phyloP scores from a whole-genome alignment of 1,140 invertebrate species.

The Scaptomyza hsui region DNA sequence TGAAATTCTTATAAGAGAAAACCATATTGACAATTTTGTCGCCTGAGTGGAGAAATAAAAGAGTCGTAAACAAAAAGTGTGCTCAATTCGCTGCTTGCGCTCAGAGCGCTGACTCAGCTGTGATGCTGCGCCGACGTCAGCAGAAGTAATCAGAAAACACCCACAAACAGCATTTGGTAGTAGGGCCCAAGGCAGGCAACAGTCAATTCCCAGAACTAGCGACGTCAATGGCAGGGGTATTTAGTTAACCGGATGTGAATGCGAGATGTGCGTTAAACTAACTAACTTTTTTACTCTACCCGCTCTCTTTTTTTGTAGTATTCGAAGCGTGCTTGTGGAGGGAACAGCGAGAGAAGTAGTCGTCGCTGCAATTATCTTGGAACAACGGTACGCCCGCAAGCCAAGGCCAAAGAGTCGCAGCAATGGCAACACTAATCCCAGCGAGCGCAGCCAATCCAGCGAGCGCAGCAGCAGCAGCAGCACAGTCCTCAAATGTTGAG shows the following conservation, averaged over 20 bases:
- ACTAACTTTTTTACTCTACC: conserved; percentile 36
- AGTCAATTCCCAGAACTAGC: conserved; percentile 55
- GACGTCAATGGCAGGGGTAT: conserved; percentile 39
- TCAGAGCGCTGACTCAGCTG: conserved; percentile 64
- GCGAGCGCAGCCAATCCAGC: conserved; percentile 70
- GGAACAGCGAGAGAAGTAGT: conserved; percentile 67
- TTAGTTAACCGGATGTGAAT: conserved; percentile 64
- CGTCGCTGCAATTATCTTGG: conserved; percentile 47
- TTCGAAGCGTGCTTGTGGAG: conserved; percentile 63
- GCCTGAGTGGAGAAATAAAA: conserved; percentile 47
- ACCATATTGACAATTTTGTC: conserved; percentile 40
- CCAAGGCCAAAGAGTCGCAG: conserved; percentile 67
- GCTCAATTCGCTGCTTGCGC: conserved; percentile 39
- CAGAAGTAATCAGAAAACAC: conserved; percentile 14
- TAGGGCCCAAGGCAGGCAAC: conserved; percentile 50
- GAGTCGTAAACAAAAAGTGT: conserved; percentile 60
- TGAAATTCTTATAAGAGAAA: no score
- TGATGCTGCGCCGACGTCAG: conserved; percentile 55
- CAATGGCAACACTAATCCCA: conserved; percentile 84
- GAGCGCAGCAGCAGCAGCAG: conserved; percentile 65
- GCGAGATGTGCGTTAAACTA: conserved; percentile 30
- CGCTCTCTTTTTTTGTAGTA: conserved; percentile 34
- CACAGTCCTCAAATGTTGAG: conserved; percentile 83
- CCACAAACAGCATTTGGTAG: neutral
- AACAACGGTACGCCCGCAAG: conserved; percentile 58